phyloP scores from a whole-genome alignment of 2,888 invertebrate species.

The Keiferia lycopersicella region DNA sequence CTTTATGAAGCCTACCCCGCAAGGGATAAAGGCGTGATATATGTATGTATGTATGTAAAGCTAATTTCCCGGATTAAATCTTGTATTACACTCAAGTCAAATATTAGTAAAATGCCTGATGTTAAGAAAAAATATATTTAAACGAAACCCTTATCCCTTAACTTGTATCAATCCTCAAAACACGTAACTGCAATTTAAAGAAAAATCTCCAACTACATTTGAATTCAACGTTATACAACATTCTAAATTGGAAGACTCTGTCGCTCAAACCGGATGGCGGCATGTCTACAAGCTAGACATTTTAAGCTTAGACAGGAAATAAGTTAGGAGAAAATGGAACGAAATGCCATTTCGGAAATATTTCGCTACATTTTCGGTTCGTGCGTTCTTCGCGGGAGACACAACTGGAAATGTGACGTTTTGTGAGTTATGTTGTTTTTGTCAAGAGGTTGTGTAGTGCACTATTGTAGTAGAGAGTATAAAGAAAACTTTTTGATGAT shows the following conservation, averaged over 20 bases:
- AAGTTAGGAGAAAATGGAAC: conserved; percentile 13
- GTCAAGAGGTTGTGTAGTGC: background rate
- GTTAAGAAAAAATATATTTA: no score
- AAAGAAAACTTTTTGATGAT: no score
- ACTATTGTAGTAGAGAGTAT: no score
- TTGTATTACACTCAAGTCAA: no score
- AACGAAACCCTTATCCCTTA: background rate
- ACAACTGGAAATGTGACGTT: background rate
- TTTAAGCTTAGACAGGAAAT: conserved; percentile 20
- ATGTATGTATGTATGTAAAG: no score
- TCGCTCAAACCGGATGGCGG: conserved; percentile 14
- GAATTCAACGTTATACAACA: background rate
- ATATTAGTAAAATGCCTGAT: no score
- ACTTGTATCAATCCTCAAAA: background rate
- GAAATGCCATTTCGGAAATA: conserved; percentile 12
- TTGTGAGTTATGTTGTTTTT: background rate
- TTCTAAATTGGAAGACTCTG: conserved; percentile 12
- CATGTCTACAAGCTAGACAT: conserved; percentile 13
- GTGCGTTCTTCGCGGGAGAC: background rate
- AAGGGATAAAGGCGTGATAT: no score
- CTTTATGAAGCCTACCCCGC: no score
- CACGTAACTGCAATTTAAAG: background rate
- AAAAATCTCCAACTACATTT: conserved; percentile 3
- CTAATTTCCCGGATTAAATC: no score
- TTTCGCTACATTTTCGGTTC: background rate